phyloP scores from a whole-genome alignment of 2,888 invertebrate genomes.

The Nemotelus nigrinus region DNA sequence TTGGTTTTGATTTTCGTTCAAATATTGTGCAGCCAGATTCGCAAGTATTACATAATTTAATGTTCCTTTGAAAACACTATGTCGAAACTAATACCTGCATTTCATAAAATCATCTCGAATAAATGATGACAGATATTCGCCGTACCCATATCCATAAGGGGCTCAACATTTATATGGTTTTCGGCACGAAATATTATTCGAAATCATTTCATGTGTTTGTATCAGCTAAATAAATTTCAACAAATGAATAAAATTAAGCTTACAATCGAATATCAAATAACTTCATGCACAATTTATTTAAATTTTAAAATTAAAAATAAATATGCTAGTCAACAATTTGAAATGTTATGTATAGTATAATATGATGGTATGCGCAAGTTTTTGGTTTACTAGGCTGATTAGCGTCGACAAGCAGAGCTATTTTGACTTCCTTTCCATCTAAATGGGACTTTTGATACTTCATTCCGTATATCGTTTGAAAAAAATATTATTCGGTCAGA shows the following conservation, averaged over 20 bases:
- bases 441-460: no score
- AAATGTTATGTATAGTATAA: no score
- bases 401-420: no score
- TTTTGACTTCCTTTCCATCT: no score
- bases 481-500: no score
- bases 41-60: neutral
- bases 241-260: no score
- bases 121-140: slow-evolving; percentile 8
- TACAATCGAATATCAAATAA: neutral
- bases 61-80: no score
- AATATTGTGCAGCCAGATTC: neutral
- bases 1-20: neutral
- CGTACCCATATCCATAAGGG: slow-evolving; percentile 39
- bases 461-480: no score
- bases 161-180: slow-evolving; percentile 42
- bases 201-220: slow-evolving; percentile 25
- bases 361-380: no score
- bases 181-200: slow-evolving; percentile 31
- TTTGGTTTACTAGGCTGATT: no score
- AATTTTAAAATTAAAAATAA: neutral
- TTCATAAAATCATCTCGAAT: slow-evolving; percentile 34
- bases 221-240: no score
- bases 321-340: neutral
- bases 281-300: neutral
- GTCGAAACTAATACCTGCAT: no score